Evolutionary conservation across 2,888 invertebrate species (phyloP).

Genomic region (Lasioglossum vierecki): DNA sequence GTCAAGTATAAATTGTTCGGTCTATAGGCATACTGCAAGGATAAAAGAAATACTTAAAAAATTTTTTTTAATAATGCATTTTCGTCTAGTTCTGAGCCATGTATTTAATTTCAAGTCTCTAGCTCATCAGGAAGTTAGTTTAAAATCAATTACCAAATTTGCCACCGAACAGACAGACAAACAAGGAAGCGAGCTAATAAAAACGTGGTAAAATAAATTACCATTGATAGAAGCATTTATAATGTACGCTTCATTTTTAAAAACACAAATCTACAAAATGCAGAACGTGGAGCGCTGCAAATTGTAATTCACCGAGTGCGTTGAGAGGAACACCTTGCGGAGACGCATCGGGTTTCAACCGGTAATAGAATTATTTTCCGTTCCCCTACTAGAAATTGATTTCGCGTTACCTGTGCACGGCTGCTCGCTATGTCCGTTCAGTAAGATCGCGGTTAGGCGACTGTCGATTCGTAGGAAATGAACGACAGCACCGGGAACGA

Average conservation of each 20-base stretch:
- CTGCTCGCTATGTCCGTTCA: slow-evolving; percentile 63
- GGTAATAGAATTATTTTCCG: slow-evolving; percentile 81
- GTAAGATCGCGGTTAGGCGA: slow-evolving; percentile 44
- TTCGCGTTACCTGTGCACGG: slow-evolving; percentile 69
- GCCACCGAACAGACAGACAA: too few relatives aligned
- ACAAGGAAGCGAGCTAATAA: too few relatives aligned
- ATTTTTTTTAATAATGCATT: too few relatives aligned
- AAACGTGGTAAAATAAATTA: too few relatives aligned
- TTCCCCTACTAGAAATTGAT: slow-evolving; percentile 71
- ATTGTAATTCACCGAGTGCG: not conserved
- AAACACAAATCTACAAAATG: too few relatives aligned
- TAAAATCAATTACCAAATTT: too few relatives aligned
- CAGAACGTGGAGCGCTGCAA: not conserved
- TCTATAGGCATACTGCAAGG: not conserved
- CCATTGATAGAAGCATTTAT: too few relatives aligned
- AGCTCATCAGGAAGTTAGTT: too few relatives aligned
- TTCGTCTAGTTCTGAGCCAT: too few relatives aligned
- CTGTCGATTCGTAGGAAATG: slow-evolving; percentile 18
- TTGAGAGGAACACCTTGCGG: slow-evolving; percentile 52
- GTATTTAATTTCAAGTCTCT: too few relatives aligned
- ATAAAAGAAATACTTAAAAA: too few relatives aligned
- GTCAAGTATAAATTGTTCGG: not conserved
- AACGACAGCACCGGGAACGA: slow-evolving; percentile 3
- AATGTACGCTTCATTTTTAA: too few relatives aligned
- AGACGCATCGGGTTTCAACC: slow-evolving; percentile 80